These are phyloP conservation scores for Cryptocheilus praepositus DNA, from an alignment of 2,888 invertebrate species.

Conservation along the genomic window DNA sequence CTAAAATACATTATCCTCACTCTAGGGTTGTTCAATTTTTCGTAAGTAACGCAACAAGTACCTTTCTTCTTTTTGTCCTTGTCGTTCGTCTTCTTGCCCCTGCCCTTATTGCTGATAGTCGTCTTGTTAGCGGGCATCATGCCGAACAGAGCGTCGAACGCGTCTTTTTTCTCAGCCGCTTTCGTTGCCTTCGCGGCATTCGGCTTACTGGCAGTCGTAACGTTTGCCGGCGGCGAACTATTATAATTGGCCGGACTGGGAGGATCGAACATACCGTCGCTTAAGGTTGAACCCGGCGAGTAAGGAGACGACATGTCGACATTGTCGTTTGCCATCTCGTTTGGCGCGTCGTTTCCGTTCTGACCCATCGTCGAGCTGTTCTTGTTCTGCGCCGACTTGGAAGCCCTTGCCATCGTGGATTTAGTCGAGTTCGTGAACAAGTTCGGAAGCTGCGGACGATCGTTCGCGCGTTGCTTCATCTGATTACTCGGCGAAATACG, in stretches of 20 bases:
- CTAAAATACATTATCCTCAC: not conserved
- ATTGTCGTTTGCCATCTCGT: slow-evolving; percentile 75
- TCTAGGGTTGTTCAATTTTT: not conserved
- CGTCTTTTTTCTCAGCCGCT: slow-evolving; percentile 71
- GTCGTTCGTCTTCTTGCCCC: slow-evolving; percentile 70
- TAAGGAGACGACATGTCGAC: slow-evolving; percentile 89
- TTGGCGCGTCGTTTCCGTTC: slow-evolving; percentile 71
- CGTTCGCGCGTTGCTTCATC: slow-evolving; percentile 59
- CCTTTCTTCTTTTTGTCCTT: slow-evolving; percentile 75
- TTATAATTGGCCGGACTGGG: slow-evolving; percentile 76
- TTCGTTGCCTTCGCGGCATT: slow-evolving; percentile 59
- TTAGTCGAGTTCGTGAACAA: slow-evolving; percentile 68
- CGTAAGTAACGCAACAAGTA: slow-evolving; percentile 52
- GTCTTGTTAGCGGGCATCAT: slow-evolving; percentile 74
- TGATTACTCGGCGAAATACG: slow-evolving; percentile 68
- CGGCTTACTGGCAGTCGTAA: slow-evolving; percentile 47
- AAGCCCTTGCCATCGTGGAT: slow-evolving; percentile 45
- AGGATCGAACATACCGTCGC: slow-evolving; percentile 91
- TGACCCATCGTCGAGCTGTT: slow-evolving; percentile 66
- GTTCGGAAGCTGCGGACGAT: slow-evolving; percentile 66
- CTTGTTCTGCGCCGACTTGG: slow-evolving; percentile 61
- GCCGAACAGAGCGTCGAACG: slow-evolving; percentile 82
- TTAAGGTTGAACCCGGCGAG: slow-evolving; percentile 92
- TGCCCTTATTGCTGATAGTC: slow-evolving; percentile 70
- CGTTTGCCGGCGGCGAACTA: slow-evolving; percentile 47